These are phyloP conservation scores for Cinclus cinclus DNA, from an alignment of 2,113 vertebrate species.

Conservation along the genomic window DNA sequence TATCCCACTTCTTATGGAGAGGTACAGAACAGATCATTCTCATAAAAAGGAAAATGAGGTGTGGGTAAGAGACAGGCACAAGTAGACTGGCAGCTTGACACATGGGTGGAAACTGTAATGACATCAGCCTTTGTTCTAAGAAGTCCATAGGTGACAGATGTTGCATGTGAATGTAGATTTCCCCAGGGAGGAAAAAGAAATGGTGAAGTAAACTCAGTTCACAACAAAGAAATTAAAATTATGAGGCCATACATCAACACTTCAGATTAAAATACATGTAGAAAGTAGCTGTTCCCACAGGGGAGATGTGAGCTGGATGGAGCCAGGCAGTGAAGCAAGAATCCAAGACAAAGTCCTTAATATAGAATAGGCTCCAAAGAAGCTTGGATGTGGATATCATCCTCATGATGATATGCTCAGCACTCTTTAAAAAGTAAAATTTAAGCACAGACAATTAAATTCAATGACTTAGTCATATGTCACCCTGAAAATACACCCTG, in stretches of 20 bases:
- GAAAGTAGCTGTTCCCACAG: not conserved
- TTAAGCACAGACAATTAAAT: not conserved
- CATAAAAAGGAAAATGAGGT: not conserved
- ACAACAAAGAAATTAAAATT: not conserved
- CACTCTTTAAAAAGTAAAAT: not conserved
- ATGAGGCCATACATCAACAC: not conserved
- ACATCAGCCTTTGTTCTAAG: not conserved
- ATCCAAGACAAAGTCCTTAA: not conserved
- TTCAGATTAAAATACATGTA: not conserved
- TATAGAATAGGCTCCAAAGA: not conserved
- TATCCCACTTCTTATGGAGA: rapidly evolving
- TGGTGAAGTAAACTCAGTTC: not conserved
- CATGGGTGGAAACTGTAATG: not conserved
- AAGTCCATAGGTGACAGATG: not conserved
- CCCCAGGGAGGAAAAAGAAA: not conserved
- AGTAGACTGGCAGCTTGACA: not conserved
- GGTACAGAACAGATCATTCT: not conserved
- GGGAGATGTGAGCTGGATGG: not conserved
- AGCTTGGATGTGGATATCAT: not conserved
- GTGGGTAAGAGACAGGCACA: not conserved
- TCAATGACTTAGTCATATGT: not conserved
- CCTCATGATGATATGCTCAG: not conserved
- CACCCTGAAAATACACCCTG: not conserved
- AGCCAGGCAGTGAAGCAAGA: not conserved
- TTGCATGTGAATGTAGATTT: not conserved